phyloP scores from a whole-genome alignment of 2,888 invertebrate species.

The Hylaea fasciaria region DNA sequence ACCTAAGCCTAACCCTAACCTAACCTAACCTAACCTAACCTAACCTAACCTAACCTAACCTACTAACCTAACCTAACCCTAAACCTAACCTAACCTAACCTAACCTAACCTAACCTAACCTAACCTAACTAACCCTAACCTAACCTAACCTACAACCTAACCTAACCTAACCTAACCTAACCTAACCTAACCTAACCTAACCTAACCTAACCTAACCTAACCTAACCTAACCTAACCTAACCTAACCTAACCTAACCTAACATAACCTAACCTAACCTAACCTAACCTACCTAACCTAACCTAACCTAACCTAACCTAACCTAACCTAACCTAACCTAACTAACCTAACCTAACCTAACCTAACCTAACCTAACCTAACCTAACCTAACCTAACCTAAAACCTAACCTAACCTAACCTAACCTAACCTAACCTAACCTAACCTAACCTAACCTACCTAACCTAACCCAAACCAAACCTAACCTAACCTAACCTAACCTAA shows the following conservation, averaged over 20 bases:
- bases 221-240: slow-evolving; percentile 27
- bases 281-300: slow-evolving; percentile 38
- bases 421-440: too few relatives aligned
- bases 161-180: slow-evolving; percentile 35
- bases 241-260: slow-evolving; percentile 34
- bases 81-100: slow-evolving; percentile 35
- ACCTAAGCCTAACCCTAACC: slow-evolving; percentile 17
- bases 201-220: slow-evolving; percentile 39
- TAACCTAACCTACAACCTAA: slow-evolving; percentile 38
- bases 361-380: slow-evolving; percentile 35
- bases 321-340: slow-evolving; percentile 17
- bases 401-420: background rate
- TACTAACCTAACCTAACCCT: slow-evolving; percentile 35
- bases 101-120: slow-evolving; percentile 36
- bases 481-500: slow-evolving; percentile 36
- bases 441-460: too few relatives aligned
- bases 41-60: too few relatives aligned
- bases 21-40: too few relatives aligned
- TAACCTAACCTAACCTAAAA: slow-evolving; percentile 32
- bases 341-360: slow-evolving; percentile 35
- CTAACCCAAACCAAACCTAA: too few relatives aligned
- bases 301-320: slow-evolving; percentile 33
- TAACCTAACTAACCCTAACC: slow-evolving; percentile 35
- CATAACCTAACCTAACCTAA: slow-evolving; percentile 9
- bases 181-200: slow-evolving; percentile 34